Evolutionary conservation across 2,797 vertebrate species (phyloP), one percentile per base, ranked within the genome.

Genomic region (Eulemur mongoz): DNA sequence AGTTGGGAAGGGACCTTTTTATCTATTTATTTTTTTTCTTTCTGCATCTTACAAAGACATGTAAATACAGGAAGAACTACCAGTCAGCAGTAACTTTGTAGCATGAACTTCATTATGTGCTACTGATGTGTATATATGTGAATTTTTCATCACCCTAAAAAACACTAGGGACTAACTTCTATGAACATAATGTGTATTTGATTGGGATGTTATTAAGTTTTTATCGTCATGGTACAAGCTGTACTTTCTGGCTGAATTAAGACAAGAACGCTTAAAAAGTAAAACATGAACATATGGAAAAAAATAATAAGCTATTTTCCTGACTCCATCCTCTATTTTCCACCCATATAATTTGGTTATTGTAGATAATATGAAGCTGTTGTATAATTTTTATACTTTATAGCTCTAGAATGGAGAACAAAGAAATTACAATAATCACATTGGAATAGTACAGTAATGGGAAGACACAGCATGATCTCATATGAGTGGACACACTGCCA

Each of bases 401-500:
- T 40, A 7, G 10, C 17, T 45, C 43, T 27, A 25, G 40, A 25
- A 14, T 18, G 84, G n/a, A 83, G 54, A 57, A 23, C 3, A 43
- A 38, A 48, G 67, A 23, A 13, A 57, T 5, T 0, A 15, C 7
- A 20, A 17, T 32, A 27, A 45, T n/a, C 67, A 23, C 2, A 2
- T 0, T 25, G 27, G 20, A 27, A 32, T 4, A 1, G 14, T 13
- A 30, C 1, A 0, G 15, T 43, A 20, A 45, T 12, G 11, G 14
- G 9, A 27, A 54, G 54, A 27, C 63, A 4, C 20, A 0, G 0
- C 0, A 1, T 7, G 27, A 4, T 10, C 8, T 76, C 11, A 0
- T 7, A 0, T 6, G 20, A 57, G 20, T 13, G 12, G 27, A 57
- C 14, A 4, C 1, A 6, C 9, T 0, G 11, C 2, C 5, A 10